Conservation (phyloP, 2,888 invertebrate species). For the Mantis religiosa region DNA sequence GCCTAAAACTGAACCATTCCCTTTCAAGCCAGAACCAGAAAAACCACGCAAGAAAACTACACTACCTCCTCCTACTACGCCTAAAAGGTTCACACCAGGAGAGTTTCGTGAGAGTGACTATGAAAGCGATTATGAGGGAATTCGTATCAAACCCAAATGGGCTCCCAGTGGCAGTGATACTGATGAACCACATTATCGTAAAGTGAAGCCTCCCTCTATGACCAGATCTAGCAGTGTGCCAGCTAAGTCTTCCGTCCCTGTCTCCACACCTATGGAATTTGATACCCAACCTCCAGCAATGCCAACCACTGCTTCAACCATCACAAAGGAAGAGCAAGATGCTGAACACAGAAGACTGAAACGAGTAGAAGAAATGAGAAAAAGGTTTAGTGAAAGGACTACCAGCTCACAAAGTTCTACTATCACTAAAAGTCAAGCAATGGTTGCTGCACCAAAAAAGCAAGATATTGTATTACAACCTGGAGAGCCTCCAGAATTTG, state of each 20-base stretch:
- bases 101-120: conserved; percentile 66
- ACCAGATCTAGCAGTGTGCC: conserved; percentile 52
- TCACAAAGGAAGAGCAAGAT: conserved; percentile 30
- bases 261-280: conserved; percentile 59
- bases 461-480: conserved; percentile 47
- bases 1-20: conserved; percentile 45
- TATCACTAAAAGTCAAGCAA: not conserved
- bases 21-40: conserved; percentile 47
- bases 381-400: conserved; percentile 37
- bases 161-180: conserved; percentile 56
- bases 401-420: not conserved
- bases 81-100: conserved; percentile 61
- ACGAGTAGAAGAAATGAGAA: conserved; percentile 40
- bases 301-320: not conserved
- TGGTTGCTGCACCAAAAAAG: not conserved
- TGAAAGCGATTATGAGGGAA: conserved; percentile 62
- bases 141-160: conserved; percentile 61
- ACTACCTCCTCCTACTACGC: conserved; percentile 49
- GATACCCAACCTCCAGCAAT: conserved; percentile 45
- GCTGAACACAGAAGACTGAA: conserved; percentile 41
- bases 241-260: conserved; percentile 38
- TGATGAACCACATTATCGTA: conserved; percentile 56
- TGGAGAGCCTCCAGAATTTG: conserved; percentile 58
- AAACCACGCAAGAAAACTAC: conserved; percentile 41
- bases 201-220: conserved; percentile 55